These are phyloP conservation scores for Bradypus variegatus DNA, from an alignment of 2,797 vertebrate species.

Conservation along the genomic window DNA sequence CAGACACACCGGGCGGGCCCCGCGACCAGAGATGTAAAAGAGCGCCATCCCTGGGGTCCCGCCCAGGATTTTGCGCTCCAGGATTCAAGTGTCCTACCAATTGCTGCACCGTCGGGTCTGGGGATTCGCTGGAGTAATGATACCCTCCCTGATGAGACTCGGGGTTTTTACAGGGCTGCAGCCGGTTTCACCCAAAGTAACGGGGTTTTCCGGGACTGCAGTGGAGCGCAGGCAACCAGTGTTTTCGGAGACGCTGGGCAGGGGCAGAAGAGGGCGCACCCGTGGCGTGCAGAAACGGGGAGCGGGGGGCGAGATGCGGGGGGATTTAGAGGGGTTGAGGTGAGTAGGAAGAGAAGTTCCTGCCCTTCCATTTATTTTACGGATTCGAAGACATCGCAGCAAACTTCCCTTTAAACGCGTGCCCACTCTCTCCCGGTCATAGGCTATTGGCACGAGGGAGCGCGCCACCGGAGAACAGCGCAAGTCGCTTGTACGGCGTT, in stretches of 20 bases:
- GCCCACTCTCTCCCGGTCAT: not conserved
- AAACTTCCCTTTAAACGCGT: not conserved
- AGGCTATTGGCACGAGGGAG: not conserved
- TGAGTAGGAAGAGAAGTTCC: not conserved
- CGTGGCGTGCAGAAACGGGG: not conserved
- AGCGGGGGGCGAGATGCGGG: not conserved
- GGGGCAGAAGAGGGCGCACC: not conserved
- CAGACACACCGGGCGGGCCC: not conserved
- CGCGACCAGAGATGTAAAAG: not conserved
- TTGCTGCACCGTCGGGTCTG: not conserved
- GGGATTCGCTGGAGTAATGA: not conserved
- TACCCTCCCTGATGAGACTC: not conserved
- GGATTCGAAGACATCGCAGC: not conserved
- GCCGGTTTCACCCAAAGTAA: not conserved
- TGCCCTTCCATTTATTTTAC: not conserved
- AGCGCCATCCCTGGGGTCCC: not conserved
- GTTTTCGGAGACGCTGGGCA: not conserved
- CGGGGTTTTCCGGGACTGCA: not conserved
- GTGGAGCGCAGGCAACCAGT: not conserved
- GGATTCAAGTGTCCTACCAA: not conserved
- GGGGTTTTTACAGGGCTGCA: not conserved
- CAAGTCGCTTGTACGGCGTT: not conserved
- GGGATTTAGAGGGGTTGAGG: rapidly evolving
- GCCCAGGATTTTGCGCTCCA: not conserved
- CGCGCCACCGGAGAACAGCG: not conserved